phyloP scores from a whole-genome alignment of 2,797 vertebrate species.

The Cryptoblepharus egeriae region DNA sequence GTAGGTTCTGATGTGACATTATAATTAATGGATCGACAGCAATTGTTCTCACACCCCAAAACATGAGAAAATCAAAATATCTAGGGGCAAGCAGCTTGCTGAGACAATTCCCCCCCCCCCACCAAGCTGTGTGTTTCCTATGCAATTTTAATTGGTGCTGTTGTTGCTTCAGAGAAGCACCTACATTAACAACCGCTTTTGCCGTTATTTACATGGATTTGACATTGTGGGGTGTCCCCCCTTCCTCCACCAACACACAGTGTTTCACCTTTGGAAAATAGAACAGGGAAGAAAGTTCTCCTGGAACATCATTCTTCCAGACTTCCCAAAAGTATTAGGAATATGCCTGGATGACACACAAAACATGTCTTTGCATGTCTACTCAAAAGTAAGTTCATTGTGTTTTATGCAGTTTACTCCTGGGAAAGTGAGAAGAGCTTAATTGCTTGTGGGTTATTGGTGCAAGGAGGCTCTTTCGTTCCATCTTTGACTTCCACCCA shows the following conservation, averaged over 20 bases:
- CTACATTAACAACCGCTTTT: slow-evolving; percentile 50
- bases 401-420: no score
- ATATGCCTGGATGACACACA: no score
- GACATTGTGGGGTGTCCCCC: background rate
- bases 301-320: no score
- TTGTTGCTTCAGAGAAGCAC: slow-evolving; percentile 50
- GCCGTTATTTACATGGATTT: slow-evolving; percentile 37
- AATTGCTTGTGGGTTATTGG: no score
- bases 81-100: background rate
- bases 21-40: slow-evolving; percentile 1
- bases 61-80: slow-evolving; percentile 12
- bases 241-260: background rate
- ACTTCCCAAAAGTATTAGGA: no score
- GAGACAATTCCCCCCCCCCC: slow-evolving; percentile 9
- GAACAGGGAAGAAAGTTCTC: no score
- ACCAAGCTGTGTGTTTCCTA: slow-evolving; percentile 36
- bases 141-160: slow-evolving; percentile 52
- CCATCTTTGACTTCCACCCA: no score
- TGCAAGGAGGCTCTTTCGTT: no score
- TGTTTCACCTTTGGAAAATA: no score
- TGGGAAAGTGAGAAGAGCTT: no score
- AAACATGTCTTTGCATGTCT: no score
- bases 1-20: slow-evolving; percentile 12
- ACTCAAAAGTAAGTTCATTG: no score
- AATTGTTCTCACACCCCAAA: background rate